These are phyloP conservation scores for Tenthredo mesomela DNA, from an alignment of 2,888 invertebrate species.

Conservation along the genomic window DNA sequence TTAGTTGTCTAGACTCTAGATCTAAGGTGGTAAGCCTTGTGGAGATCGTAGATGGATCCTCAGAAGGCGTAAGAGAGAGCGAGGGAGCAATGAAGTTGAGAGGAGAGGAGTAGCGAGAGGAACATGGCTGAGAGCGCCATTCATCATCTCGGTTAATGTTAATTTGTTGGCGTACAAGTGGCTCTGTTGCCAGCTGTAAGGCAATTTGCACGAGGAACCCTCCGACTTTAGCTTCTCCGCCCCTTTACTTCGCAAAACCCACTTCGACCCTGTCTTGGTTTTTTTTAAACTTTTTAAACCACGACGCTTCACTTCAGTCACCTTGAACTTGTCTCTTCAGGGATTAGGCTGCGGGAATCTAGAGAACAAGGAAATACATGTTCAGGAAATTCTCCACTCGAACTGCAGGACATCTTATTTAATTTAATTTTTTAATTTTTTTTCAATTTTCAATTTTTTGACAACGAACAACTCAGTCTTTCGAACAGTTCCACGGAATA, in stretches of 20 bases:
- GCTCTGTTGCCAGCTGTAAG: slow-evolving; percentile 50
- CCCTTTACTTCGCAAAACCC: neutral
- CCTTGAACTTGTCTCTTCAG: slow-evolving; percentile 9
- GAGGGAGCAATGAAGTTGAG: slow-evolving; percentile 42
- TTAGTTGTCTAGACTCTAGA: slow-evolving; percentile 44
- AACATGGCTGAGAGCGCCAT: slow-evolving; percentile 50
- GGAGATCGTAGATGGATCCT: slow-evolving; percentile 32
- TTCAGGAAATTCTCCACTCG: neutral
- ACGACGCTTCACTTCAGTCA: slow-evolving; percentile 4
- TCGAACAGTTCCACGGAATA: neutral
- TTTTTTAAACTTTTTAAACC: slow-evolving; percentile 32
- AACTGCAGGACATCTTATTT: no score
- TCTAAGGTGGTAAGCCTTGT: slow-evolving; percentile 34
- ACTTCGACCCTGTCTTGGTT: neutral
- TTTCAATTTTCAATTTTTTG: no score
- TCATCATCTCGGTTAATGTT: slow-evolving; percentile 54
- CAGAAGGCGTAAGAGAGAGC: slow-evolving; percentile 46
- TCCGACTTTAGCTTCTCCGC: slow-evolving; percentile 28
- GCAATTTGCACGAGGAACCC: slow-evolving; percentile 46
- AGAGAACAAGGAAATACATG: neutral
- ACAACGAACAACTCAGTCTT: neutral
- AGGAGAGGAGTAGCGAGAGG: slow-evolving; percentile 52
- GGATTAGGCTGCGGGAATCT: neutral
- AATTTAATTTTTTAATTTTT: neutral
- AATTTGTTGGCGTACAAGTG: slow-evolving; percentile 52